Conservation (phyloP, 2,797 vertebrate genomes). For the Enteromius afrohamiltoni region DNA sequence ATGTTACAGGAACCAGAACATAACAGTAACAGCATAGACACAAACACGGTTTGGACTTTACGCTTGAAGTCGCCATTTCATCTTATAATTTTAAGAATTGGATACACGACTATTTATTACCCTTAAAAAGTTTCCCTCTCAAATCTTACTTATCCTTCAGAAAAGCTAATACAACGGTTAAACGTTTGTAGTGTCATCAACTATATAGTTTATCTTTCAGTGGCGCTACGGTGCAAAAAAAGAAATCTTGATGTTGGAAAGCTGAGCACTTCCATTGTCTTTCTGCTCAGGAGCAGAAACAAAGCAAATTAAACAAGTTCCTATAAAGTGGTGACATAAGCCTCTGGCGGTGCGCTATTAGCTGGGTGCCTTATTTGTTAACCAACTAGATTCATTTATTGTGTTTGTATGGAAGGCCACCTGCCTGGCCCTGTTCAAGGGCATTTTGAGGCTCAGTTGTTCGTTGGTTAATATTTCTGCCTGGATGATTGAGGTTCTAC, state of each 20-base stretch:
- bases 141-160: not conserved
- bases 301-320: slow-evolving; percentile 67
- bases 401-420: slow-evolving; percentile 71
- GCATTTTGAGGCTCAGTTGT: slow-evolving; percentile 61
- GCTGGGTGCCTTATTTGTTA: slow-evolving; percentile 73
- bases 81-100: not conserved
- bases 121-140: not conserved
- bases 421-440: slow-evolving; percentile 60
- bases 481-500: slow-evolving; percentile 68
- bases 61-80: not conserved
- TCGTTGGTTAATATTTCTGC: slow-evolving; percentile 70
- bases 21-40: not conserved
- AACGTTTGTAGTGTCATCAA: not conserved
- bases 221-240: slow-evolving; percentile 23
- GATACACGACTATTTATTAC: not conserved
- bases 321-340: slow-evolving; percentile 68
- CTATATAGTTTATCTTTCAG: slow-evolving; percentile 43
- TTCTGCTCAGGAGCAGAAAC: slow-evolving; percentile 49
- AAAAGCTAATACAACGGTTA: not conserved
- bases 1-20: not conserved
- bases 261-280: slow-evolving; percentile 59
- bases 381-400: slow-evolving; percentile 71
- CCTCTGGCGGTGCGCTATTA: slow-evolving; percentile 71
- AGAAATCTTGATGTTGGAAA: slow-evolving; percentile 54
- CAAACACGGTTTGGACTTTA: not conserved